These are phyloP conservation scores for Caprella mutica DNA, from an alignment of 2,888 invertebrate genomes.

Conservation along the genomic window DNA sequence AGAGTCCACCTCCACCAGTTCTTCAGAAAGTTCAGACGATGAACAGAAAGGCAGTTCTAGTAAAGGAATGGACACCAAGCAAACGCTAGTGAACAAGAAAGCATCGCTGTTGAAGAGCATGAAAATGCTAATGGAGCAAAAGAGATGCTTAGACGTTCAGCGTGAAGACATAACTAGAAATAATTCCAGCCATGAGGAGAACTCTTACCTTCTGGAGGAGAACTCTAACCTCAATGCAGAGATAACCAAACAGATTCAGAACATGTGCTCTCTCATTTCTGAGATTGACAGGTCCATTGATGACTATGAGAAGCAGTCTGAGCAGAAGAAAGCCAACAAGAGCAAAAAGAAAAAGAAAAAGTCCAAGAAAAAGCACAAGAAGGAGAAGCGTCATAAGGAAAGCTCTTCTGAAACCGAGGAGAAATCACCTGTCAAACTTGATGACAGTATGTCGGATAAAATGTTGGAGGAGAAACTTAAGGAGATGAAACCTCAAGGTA, in stretches of 20 bases:
- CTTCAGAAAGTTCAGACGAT: not conserved
- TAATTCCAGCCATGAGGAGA: not conserved
- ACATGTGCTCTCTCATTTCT: not conserved
- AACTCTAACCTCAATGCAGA: not conserved
- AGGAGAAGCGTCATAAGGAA: conserved; percentile 2
- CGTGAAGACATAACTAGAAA: conserved; percentile 10
- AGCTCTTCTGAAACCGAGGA: not conserved
- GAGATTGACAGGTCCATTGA: conserved; percentile 5
- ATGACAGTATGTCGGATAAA: not conserved
- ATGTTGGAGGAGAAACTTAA: not conserved
- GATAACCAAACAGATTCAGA: not conserved
- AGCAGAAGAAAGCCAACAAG: not conserved
- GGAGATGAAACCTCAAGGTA: not conserved
- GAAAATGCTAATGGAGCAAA: conserved; percentile 13
- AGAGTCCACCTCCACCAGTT: not conserved
- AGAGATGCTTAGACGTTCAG: conserved; percentile 9
- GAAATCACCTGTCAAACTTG: not conserved
- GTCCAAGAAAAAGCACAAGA: conserved; percentile 3
- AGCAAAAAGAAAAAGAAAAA: conserved; percentile 1
- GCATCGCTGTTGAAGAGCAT: conserved; percentile 8
- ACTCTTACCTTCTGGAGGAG: not conserved
- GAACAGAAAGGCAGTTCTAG: not conserved
- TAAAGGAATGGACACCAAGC: not conserved
- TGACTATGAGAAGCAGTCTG: not conserved
- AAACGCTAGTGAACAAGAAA: not conserved